A percentile compares a stretch with the other conserved stretches of the same genome.
These are phyloP conservation scores for Cecropterus lyciades DNA, from an alignment of 1,140 invertebrate genomes.

Conservation along the genomic window DNA sequence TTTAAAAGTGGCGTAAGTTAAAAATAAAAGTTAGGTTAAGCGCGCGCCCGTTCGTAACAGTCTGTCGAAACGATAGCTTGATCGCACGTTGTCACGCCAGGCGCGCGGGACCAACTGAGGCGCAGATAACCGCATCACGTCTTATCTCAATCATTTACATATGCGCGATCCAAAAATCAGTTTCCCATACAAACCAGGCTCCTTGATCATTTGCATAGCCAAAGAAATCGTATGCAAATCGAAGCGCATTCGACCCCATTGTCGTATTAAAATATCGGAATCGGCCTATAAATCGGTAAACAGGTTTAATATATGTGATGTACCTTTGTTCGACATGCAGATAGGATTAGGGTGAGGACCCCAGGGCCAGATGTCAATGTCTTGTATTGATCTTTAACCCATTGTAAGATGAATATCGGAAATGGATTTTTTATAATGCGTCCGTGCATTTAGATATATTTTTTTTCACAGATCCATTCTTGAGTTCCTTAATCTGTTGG, in stretches of 20 bases:
- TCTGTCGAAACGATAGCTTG: constrained; percentile 13
- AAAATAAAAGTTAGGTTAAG: constrained; percentile 13
- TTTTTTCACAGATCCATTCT: constrained; percentile 37
- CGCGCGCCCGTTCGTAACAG: constrained; percentile 37
- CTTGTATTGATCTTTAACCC: constrained; percentile 62
- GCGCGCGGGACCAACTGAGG: constrained; percentile 76
- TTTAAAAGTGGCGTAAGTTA: not conserved
- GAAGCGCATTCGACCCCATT: constrained; percentile 60
- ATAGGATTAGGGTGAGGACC: constrained; percentile 72
- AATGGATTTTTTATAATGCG: constrained; percentile 74
- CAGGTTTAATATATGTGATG: constrained; percentile 74
- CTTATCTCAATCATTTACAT: constrained; percentile 79
- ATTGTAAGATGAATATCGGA: constrained; percentile 63
- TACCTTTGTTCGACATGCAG: constrained; percentile 57
- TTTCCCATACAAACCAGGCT: constrained; percentile 65
- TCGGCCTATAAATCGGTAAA: constrained; percentile 77
- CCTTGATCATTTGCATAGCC: constrained; percentile 71
- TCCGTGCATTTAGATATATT: constrained; percentile 51
- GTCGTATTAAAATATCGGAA: constrained; percentile 68
- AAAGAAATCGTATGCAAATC: constrained; percentile 78
- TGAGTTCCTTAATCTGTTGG: constrained; percentile 32
- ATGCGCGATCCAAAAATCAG: constrained; percentile 53
- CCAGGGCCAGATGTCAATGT: constrained; percentile 72
- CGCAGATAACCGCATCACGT: constrained; percentile 64
- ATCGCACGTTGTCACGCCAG: constrained; percentile 49